phyloP scores from a whole-genome alignment of 2,888 invertebrate species.

The Apotomis betuletana region DNA sequence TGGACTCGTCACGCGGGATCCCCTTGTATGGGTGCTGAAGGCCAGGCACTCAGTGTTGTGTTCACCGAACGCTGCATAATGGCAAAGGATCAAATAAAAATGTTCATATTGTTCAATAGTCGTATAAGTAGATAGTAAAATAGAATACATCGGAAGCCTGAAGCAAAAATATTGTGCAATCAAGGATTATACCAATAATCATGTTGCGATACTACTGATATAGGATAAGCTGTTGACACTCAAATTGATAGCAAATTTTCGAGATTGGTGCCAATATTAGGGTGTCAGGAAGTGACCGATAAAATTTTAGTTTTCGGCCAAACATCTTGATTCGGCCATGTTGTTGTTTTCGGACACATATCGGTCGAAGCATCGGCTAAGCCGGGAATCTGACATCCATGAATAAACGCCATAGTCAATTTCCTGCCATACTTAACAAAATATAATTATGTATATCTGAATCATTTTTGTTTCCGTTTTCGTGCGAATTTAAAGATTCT shows the following conservation, averaged over 20 bases:
- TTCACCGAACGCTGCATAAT: slow-evolving; percentile 58
- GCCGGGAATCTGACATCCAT: too few relatives aligned
- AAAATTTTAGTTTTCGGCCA: too few relatives aligned
- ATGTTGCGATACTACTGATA: not conserved
- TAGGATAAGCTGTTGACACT: not conserved
- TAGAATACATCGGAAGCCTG: slow-evolving; percentile 30
- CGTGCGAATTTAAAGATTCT: too few relatives aligned
- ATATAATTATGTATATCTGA: too few relatives aligned
- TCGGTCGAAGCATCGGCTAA: too few relatives aligned
- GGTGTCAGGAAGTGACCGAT: not conserved
- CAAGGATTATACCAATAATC: not conserved
- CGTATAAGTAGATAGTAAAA: slow-evolving; percentile 50
- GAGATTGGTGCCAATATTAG: not conserved
- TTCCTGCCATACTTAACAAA: too few relatives aligned
- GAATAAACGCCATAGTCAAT: too few relatives aligned
- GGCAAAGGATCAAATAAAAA: slow-evolving; percentile 44
- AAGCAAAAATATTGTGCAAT: not conserved
- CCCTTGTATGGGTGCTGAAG: not conserved
- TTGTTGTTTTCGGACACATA: too few relatives aligned
- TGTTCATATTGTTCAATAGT: slow-evolving; percentile 54
- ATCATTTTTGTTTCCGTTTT: too few relatives aligned
- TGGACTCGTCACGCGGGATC: not conserved
- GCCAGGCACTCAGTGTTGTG: slow-evolving; percentile 44
- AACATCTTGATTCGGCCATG: too few relatives aligned
- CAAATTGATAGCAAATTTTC: not conserved